Evolutionary conservation across 2,888 invertebrate species (phyloP), one percentile per base, ranked within the genome.

Genomic region (Azorinus chamasolen): DNA sequence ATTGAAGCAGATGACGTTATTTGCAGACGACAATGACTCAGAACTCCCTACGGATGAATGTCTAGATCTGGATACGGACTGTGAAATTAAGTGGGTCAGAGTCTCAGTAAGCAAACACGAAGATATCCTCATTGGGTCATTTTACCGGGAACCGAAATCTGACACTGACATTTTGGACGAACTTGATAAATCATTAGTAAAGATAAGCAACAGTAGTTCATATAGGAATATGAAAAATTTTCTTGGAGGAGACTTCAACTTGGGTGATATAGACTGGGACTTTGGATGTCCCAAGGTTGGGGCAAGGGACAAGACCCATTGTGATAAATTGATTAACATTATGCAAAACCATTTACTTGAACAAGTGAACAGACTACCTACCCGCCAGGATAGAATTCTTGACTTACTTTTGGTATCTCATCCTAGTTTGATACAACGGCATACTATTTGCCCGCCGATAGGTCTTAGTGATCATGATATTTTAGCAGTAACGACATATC

Each of bases 271-370:
- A 32, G 32, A 32, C 10, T 32, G 32, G 32, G 32, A 32, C 10
- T 10, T 32, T 32, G 32, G 4, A 32, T 32, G 32, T 10, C 10
- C 32, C 32, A 32, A 32, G 32, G 32, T n/a, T n/a, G n/a, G n/a
- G n/a, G 64, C 69, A 10, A 75, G 59, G 59, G 69, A 69, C 25
- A 69, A 69, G 54, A 6, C 8, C 3, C 64, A 64, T 16, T 64
- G 64, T 54, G 43, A 54, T 12, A 64, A 64, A 54, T 32, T 64
- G 2, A 1, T 43, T 32, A 37, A 64, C 5, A 64, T 64, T n/a
- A 1, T 45, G 3, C 10, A 39, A 18, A 54, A 45, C 45, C 45
- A 45, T 20, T 3, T 4, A 10, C 27, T 64, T 6, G 64, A 64
- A 45, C 64, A 64, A 45, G 45, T 64, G 0, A 64, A 64, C 32